A percentile compares a stretch with the other conserved stretches of the same genome.
phyloP scores from a whole-genome alignment of 1,140 invertebrate genomes.

The Sarcophaga bullata region DNA sequence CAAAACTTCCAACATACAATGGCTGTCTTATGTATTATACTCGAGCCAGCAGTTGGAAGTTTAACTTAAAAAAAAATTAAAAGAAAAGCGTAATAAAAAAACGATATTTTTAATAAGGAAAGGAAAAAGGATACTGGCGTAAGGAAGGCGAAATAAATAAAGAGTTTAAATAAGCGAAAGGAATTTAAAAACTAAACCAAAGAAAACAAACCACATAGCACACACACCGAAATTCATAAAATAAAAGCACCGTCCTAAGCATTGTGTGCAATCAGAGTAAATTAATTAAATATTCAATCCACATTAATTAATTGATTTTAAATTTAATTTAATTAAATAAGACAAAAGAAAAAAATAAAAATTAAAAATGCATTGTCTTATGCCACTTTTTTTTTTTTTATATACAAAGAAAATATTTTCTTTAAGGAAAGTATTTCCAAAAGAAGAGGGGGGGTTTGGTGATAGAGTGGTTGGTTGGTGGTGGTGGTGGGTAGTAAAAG shows the following conservation, averaged over 20 bases:
- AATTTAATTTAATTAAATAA: too few relatives aligned
- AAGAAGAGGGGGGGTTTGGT: not conserved
- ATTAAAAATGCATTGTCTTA: too few relatives aligned
- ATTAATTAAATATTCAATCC: not conserved
- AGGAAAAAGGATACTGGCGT: not conserved
- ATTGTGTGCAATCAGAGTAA: slow-evolving; percentile 22
- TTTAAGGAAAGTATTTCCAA: too few relatives aligned
- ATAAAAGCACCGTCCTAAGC: too few relatives aligned
- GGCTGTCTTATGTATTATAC: not conserved
- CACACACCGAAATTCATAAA: slow-evolving; percentile 28
- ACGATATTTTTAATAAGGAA: not conserved
- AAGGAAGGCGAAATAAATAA: not conserved
- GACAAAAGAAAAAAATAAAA: too few relatives aligned
- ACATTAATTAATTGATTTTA: too few relatives aligned
- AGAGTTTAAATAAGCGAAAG: slow-evolving; percentile 9
- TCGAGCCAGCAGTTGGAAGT: not conserved
- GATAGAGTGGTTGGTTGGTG: slow-evolving; percentile 5
- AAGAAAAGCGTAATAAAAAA: not conserved
- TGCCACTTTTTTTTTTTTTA: too few relatives aligned
- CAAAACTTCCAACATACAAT: slow-evolving; percentile 44
- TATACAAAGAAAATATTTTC: too few relatives aligned
- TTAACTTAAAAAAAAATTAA: not conserved
- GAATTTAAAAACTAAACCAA: too few relatives aligned
- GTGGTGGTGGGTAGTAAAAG: not conserved
- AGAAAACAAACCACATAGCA: slow-evolving; percentile 33